Evolutionary conservation across 2,797 vertebrate species (phyloP).

Genomic region (Melanotaenia maccullochi): DNA sequence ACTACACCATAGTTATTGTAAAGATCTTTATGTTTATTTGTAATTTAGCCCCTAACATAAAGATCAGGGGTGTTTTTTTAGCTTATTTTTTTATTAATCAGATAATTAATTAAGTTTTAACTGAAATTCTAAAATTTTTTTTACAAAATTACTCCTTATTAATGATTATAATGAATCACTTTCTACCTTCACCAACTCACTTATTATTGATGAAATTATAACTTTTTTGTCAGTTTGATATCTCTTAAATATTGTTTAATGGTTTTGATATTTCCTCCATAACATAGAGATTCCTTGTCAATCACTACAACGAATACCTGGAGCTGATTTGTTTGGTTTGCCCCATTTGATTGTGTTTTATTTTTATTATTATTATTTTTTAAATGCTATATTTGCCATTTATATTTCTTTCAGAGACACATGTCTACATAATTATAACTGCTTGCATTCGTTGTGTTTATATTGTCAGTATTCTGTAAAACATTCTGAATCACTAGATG

Average conservation of each 20-base stretch:
- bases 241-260: background rate
- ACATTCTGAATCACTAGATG: background rate
- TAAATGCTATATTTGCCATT: background rate
- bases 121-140: background rate
- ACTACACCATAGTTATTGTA: background rate
- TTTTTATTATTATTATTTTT: background rate
- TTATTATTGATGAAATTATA: background rate
- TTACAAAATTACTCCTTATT: background rate
- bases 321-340: background rate
- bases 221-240: background rate
- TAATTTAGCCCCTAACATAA: background rate
- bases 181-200: background rate
- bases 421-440: background rate
- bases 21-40: background rate
- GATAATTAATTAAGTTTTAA: slow-evolving; percentile 6
- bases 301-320: background rate
- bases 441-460: background rate
- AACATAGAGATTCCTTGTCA: background rate
- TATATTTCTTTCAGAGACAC: background rate
- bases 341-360: background rate
- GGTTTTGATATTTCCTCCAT: background rate
- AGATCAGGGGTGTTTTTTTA: background rate
- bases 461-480: background rate
- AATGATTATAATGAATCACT: background rate
- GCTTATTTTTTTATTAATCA: background rate